Evolutionary conservation across 2,888 invertebrate genomes (phyloP).

Genomic region (Lepeophtheirus nordmannii): DNA sequence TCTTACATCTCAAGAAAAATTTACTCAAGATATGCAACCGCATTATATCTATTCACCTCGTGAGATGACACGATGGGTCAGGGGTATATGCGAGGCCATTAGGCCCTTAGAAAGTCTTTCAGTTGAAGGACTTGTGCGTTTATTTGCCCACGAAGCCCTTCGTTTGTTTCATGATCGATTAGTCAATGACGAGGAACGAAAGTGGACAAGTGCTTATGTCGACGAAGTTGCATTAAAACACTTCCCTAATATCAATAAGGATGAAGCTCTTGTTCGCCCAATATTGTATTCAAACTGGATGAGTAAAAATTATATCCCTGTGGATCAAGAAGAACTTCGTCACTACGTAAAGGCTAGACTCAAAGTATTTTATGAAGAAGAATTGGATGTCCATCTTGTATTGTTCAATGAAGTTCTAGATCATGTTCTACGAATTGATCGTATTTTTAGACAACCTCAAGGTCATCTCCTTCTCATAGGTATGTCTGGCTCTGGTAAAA

Average conservation of each 20-base stretch:
- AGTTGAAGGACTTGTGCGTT: conserved; percentile 85
- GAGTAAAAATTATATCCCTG: conserved; percentile 92
- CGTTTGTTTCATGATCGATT: conserved; percentile 82
- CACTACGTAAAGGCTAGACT: conserved; percentile 93
- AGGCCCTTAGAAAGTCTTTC: conserved; percentile 76
- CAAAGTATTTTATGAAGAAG: conserved; percentile 98
- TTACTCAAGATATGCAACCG: conserved; percentile 99
- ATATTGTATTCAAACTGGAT: conserved; percentile 98
- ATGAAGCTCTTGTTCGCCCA: conserved; percentile 73
- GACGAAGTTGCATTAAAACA: conserved; percentile 80
- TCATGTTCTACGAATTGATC: conserved; percentile 92
- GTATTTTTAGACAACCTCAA: conserved; percentile 97
- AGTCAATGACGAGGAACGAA: conserved; percentile 81
- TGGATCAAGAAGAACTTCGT: conserved; percentile 79
- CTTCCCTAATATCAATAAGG: conserved; percentile 73
- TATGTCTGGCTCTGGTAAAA: conserved; percentile 97
- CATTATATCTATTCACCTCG: conserved; percentile 98
- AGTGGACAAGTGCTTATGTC: conserved; percentile 97
- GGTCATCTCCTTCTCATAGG: conserved; percentile 94
- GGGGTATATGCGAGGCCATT: conserved; percentile 97
- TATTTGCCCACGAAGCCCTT: conserved; percentile 98
- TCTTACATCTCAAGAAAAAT: conserved; percentile 83
- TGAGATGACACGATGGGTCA: conserved; percentile 98
- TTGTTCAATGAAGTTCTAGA: conserved; percentile 98
- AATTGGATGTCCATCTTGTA: conserved; percentile 91